phyloP scores from a whole-genome alignment of 64 coral and sea anemone species.

The Acropora yongei region DNA sequence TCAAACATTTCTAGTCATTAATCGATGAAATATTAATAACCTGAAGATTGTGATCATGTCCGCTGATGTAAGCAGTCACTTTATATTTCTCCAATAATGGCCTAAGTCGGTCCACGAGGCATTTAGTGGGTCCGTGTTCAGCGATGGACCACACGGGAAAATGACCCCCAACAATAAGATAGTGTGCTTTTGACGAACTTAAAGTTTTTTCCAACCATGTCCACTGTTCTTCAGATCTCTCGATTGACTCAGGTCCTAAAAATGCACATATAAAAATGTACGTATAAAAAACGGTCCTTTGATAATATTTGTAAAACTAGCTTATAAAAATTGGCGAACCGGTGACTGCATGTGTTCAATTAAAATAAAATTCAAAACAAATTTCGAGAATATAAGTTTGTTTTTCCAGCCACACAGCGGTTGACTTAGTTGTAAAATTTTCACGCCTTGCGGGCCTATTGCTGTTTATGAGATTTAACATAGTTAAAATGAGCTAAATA shows the following conservation, averaged over 20 bases:
- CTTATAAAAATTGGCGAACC: no score
- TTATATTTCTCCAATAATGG: slow-evolving; percentile 87
- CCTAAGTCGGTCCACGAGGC: slow-evolving; percentile 81
- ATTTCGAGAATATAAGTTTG: no score
- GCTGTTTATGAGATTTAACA: no score
- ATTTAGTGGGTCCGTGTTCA: slow-evolving; percentile 93
- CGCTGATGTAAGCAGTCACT: slow-evolving; percentile 88
- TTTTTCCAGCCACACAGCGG: no score
- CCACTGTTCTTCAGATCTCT: slow-evolving; percentile 71
- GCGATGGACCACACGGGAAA: slow-evolving; percentile 98
- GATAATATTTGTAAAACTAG: no score
- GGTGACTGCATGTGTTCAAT: no score
- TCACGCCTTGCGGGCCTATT: no score
- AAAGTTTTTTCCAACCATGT: slow-evolving; percentile 88
- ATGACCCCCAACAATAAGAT: slow-evolving; percentile 92
- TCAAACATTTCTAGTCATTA: no score
- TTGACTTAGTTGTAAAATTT: no score
- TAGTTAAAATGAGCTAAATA: no score
- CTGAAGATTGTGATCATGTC: slow-evolving; percentile 98
- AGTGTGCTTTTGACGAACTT: slow-evolving; percentile 70
- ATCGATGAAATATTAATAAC: slow-evolving; percentile 13
- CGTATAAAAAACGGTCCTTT: not conserved
- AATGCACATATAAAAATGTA: not conserved
- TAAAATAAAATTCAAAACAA: no score
- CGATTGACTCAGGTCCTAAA: slow-evolving; percentile 40